Conservation (phyloP, 2,113 vertebrate species). For the Bubalus kerabau region DNA sequence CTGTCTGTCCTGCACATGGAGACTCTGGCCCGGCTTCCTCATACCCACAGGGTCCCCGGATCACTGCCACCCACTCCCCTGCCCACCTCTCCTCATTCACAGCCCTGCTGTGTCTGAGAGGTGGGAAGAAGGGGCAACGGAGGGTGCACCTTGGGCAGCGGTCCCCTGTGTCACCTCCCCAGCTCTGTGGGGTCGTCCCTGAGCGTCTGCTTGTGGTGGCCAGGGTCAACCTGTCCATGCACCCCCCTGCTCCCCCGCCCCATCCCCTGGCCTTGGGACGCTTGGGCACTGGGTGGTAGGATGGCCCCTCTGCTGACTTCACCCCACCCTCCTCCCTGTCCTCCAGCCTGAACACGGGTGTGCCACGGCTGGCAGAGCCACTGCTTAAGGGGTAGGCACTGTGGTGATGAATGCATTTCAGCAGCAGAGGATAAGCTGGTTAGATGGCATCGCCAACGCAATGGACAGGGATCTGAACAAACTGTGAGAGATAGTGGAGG, state of each 20-base stretch:
- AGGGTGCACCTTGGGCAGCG: neutral
- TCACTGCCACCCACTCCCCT: neutral
- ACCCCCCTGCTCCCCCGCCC: neutral
- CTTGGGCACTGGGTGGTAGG: neutral
- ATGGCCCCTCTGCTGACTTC: neutral
- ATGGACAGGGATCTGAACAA: neutral
- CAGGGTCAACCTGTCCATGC: neutral
- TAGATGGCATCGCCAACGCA: neutral
- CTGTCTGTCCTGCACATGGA: neutral
- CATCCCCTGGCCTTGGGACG: neutral
- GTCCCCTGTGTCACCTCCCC: neutral
- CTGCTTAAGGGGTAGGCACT: neutral
- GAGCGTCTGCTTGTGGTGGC: neutral
- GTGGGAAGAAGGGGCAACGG: neutral
- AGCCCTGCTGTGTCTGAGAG: neutral
- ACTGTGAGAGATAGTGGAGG: neutral
- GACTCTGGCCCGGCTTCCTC: fast-evolving
- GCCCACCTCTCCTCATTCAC: no score
- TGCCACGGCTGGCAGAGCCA: neutral
- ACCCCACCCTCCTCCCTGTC: neutral
- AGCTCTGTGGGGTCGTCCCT: neutral
- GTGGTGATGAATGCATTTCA: neutral
- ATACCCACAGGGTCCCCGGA: fast-evolving
- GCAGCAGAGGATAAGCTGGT: neutral
- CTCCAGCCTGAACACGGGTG: neutral